Conservation (phyloP, 2,797 vertebrate species). For the Meriones psammophilus region DNA sequence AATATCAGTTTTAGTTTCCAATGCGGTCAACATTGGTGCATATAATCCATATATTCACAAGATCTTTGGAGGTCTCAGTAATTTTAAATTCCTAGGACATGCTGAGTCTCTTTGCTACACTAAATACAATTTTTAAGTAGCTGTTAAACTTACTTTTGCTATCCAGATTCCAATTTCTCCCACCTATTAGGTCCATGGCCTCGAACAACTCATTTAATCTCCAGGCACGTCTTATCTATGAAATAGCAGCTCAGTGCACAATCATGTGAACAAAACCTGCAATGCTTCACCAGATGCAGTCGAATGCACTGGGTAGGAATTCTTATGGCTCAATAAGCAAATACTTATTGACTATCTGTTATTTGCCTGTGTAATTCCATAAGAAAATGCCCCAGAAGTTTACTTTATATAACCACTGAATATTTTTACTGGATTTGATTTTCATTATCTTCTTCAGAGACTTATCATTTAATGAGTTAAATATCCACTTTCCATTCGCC, state of each 20-base stretch:
- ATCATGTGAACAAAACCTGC: neutral
- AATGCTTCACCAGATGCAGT: neutral
- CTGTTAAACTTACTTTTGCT: conserved; percentile 26
- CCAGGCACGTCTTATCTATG: neutral
- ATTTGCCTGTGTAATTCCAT: neutral
- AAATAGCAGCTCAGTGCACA: neutral
- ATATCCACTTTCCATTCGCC: neutral
- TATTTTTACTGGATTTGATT: neutral
- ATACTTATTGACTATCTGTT: neutral
- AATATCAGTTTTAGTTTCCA: conserved; percentile 43
- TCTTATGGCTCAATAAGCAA: conserved; percentile 28
- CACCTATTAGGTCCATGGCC: neutral
- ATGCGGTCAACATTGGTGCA: neutral
- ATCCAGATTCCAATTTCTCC: neutral
- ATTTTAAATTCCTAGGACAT: neutral
- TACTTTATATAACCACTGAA: neutral
- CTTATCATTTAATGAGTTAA: neutral
- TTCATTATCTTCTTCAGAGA: conserved; percentile 12
- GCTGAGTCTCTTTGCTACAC: neutral
- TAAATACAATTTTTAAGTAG: conserved; percentile 8
- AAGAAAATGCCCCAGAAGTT: neutral
- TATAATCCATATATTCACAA: neutral
- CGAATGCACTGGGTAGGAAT: neutral
- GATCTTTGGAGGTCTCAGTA: neutral
- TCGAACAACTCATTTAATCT: neutral